Base-by-base conservation (phyloP, 2,888 invertebrate genomes). In the Xestia ashworthii region DNA sequence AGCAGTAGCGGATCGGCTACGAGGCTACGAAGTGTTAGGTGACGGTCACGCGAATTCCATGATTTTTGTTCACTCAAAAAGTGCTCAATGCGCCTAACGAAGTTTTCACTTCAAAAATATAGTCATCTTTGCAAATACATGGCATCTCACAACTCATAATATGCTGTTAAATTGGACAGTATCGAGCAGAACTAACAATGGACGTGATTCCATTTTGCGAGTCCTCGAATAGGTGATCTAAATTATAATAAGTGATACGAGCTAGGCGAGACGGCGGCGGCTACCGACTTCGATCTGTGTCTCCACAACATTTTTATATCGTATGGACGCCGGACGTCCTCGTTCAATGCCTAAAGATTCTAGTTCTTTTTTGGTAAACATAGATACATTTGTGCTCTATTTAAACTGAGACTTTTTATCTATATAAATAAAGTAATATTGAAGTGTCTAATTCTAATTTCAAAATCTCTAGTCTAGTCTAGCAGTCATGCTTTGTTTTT, bases 241-340 rank as follows among this genome's bases (percentile, higher is more conserved):
- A 72, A 55, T 55, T 73, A 32, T 72, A 44, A 73, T 73, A 72
- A 72, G 44, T 44, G 41, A 69, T 19, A 50, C 16, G n/a, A 50
- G 16, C 12, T 50, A 6, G 50, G 41, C 50, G 41, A 71, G 50
- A 71, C 53, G 53, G 25, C 71, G 62, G 25, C 71, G 62, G 9
- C 62, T 72, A 72, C 72, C 11, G 32, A 44, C 16, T 16, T 53
- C 44, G 16, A 22, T 41, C 1, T 22, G 19, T n/a, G 48, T 14
- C 14, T 72, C 14, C 41, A 71, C 22, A 16, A 71, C 22, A 71
- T 32, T 64, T 22, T 62, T 44, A 71, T 71, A 6, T 50, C 19
- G 19, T 62, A 25, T 25, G 41, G 19, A 5, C 41, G 25, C 22
- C 50, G 41, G 19, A 5, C 41, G 25, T 25, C 50, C 41, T 41